Conservation (phyloP, 1,140 invertebrate species). For the Scaptomyza montana region DNA sequence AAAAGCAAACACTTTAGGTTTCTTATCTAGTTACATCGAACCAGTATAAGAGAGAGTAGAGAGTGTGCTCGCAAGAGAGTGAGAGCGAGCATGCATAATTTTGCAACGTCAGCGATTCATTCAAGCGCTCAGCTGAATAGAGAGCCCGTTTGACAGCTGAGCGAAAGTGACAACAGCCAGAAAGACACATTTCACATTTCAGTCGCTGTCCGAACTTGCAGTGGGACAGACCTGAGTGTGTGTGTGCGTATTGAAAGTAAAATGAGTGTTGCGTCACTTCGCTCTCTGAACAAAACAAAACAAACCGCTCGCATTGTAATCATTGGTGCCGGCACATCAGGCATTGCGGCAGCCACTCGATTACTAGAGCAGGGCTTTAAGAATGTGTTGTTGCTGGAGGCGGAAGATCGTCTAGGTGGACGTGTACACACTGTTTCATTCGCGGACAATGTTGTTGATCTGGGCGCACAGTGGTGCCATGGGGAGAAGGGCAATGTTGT, state of each 20-base stretch:
- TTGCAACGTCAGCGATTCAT: background rate
- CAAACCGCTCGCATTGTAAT: conserved; percentile 84
- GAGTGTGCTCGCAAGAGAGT: conserved; percentile 1
- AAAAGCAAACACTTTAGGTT: background rate
- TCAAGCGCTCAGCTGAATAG: conserved; percentile 13
- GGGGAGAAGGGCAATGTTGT: conserved; percentile 90
- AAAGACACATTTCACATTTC: conserved; percentile 11
- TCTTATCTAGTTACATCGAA: conserved; percentile 16
- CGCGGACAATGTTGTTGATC: conserved; percentile 87
- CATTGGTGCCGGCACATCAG: conserved; percentile 86
- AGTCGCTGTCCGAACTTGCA: conserved; percentile 45
- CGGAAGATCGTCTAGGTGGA: conserved; percentile 89
- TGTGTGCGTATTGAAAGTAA: background rate
- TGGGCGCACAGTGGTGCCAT: conserved; percentile 92
- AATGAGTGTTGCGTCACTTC: conserved; percentile 50
- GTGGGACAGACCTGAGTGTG: conserved; percentile 13
- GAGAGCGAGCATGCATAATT: background rate
- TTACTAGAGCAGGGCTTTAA: conserved; percentile 85
- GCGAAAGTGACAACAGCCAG: conserved; percentile 13
- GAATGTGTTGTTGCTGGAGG: conserved; percentile 87
- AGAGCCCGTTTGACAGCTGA: background rate
- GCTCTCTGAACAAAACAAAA: conserved; percentile 54
- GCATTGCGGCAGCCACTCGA: conserved; percentile 86
- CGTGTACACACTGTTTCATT: conserved; percentile 87
- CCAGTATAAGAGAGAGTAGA: conserved; percentile 15